Base-by-base conservation (phyloP, 2,888 invertebrate species). In the Andrena bicolor region DNA sequence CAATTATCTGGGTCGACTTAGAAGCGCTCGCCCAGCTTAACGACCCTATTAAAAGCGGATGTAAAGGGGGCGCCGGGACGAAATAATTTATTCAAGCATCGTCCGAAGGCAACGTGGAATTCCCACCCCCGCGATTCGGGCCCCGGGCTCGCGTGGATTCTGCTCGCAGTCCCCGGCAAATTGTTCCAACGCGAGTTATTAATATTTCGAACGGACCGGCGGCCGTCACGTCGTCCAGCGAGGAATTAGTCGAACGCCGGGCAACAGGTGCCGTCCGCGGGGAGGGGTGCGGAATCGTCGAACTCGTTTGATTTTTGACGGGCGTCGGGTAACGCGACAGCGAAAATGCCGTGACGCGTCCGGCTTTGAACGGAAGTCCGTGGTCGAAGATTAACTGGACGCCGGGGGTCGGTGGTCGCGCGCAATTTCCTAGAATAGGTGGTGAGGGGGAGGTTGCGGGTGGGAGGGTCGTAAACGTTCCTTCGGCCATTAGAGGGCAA, bases 191-290 rank as follows among this genome's bases (percentile, higher is more conserved):
- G 53, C 76, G 58, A 13, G 51, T 68, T 68, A 65, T 73, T 51
- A 75, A 70, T 65, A 60, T 66, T 68, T 56, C 20, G 41, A 2
- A 48, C 3, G 26, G 7, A 23, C 28, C 28, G 0, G 32, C 10
- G 60, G 20, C 49, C 60, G 13, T 0, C 5, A n/a, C 41, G 73
- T 70, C 41, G 0, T 7, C 64, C n/a, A 7, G 30, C 16, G 58
- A 41, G 58, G 53, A 61, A 75, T 74, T 75, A 75, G 26, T 28
- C 30, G 56, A 20, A 49, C 49, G 30, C 6, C 48, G 75, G 56
- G 82, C 85, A 85, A 85, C 85, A 85, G 85, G 85, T 85, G 84
- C 76, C 51, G n/a, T 65, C 65, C 58, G 20, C 63, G 41, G 51
- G 26, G 10, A 4, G 13, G 10, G 13, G 13, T 1, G 41, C 41